These are phyloP conservation scores for Heliothis subflexa DNA, from an alignment of 1,140 invertebrate species.

Conservation along the genomic window DNA sequence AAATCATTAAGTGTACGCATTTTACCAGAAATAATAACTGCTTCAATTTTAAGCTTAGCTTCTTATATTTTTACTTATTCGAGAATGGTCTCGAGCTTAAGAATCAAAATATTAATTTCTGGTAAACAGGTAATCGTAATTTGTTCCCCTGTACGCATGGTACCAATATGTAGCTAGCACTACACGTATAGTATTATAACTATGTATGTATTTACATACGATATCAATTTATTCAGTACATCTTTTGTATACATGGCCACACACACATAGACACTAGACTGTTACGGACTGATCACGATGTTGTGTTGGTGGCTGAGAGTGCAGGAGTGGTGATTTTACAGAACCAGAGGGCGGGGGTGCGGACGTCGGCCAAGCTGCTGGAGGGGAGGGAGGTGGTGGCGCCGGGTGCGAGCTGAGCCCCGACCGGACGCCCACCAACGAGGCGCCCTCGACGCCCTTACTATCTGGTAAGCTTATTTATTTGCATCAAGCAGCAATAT, in stretches of 20 bases:
- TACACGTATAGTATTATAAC: conserved; percentile 20
- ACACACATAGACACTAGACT: conserved; percentile 6
- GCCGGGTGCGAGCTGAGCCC: conserved; percentile 80
- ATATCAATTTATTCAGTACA: conserved; percentile 36
- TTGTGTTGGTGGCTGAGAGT: neutral
- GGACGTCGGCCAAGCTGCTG: conserved; percentile 71
- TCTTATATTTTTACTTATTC: neutral
- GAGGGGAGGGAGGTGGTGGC: conserved; percentile 73
- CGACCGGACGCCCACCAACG: conserved; percentile 83
- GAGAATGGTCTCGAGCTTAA: conserved; percentile 9
- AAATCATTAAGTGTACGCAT: conserved; percentile 8
- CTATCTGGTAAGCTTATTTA: conserved; percentile 71
- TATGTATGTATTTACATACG: conserved; percentile 23
- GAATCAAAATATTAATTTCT: conserved; percentile 5
- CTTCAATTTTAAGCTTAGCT: conserved; percentile 27
- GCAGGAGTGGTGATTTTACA: conserved; percentile 53
- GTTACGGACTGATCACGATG: conserved; percentile 21
- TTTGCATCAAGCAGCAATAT: too few relatives aligned
- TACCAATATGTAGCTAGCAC: conserved; percentile 40
- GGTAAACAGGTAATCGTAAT: conserved; percentile 26
- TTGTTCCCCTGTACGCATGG: conserved; percentile 30
- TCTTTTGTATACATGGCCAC: neutral
- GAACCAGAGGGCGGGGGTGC: conserved; percentile 81
- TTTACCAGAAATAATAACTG: conserved; percentile 26
- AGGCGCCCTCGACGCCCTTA: conserved; percentile 82